phyloP scores from a whole-genome alignment of 2,888 invertebrate genomes.

The Physocephala rufipes region DNA sequence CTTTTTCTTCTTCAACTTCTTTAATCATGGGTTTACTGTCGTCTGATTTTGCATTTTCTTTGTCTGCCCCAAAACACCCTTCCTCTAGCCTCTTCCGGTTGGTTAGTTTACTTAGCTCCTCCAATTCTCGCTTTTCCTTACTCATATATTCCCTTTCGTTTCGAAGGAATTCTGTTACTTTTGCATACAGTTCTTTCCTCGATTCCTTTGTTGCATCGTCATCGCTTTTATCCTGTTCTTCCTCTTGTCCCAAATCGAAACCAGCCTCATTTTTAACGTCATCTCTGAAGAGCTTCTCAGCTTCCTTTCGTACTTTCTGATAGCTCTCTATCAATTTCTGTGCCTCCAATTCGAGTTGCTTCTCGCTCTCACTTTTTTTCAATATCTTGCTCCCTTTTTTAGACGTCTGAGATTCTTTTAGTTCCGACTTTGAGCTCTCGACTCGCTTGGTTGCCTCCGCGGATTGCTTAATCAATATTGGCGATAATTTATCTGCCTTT shows the following conservation, averaged over 20 bases:
- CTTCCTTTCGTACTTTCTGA: constrained; percentile 60
- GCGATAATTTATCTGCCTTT: constrained; percentile 44
- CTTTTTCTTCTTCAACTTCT: too few relatives aligned
- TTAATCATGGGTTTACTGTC: neutral
- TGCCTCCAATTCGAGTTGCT: constrained; percentile 57
- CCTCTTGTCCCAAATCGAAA: constrained; percentile 52
- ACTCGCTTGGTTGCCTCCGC: constrained; percentile 55
- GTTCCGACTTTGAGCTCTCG: constrained; percentile 49
- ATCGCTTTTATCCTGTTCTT: neutral
- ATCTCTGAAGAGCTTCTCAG: constrained; percentile 52
- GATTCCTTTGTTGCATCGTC: neutral
- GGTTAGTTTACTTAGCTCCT: neutral
- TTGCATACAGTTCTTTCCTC: neutral
- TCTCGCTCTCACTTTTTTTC: constrained; percentile 59
- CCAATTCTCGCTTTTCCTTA: constrained; percentile 5
- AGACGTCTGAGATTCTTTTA: neutral
- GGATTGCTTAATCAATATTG: constrained; percentile 55
- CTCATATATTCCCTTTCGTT: constrained; percentile 22
- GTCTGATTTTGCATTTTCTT: neutral
- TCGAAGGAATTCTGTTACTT: constrained; percentile 7
- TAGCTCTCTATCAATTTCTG: constrained; percentile 60
- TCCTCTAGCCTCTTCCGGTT: neutral
- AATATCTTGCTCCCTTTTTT: constrained; percentile 54
- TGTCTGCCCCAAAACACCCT: neutral
- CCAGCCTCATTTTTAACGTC: constrained; percentile 51